A percentile compares a stretch with the other conserved stretches of the same genome.
Evolutionary conservation across 2,113 vertebrate species (phyloP).

Genomic region (Spheniscus mendiculus): DNA sequence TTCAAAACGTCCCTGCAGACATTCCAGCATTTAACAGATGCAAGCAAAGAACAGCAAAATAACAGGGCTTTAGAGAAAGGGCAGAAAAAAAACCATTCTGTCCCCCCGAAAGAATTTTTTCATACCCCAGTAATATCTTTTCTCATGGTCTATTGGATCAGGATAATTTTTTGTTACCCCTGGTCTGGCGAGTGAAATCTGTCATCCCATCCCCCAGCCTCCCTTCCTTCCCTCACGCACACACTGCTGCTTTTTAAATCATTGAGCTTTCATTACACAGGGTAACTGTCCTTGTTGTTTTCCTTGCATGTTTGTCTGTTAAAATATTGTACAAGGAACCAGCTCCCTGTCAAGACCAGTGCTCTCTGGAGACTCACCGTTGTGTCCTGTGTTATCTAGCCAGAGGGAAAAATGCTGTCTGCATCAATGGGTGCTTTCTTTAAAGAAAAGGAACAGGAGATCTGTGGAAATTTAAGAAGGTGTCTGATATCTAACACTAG

Average conservation of each 20-base stretch:
- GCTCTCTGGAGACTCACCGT: neutral
- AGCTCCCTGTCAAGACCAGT: neutral
- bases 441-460: neutral
- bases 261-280: neutral
- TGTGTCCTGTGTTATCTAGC: neutral
- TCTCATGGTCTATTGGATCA: conserved; percentile 7
- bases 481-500: neutral
- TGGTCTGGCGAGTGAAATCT: conserved; percentile 4
- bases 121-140: conserved; percentile 25
- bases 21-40: conserved; percentile 73
- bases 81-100: neutral
- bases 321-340: neutral
- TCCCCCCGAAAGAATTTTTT: conserved; percentile 15
- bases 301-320: neutral
- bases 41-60: conserved; percentile 55
- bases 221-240: neutral
- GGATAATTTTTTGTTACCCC: conserved; percentile 38
- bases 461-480: neutral
- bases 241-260: conserved; percentile 51
- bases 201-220: neutral
- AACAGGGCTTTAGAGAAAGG: conserved; percentile 49
- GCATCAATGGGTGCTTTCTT: neutral
- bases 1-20: conserved; percentile 72
- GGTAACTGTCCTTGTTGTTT: neutral
- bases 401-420: neutral